Percentiles rank a stretch among this genome's conserved stretches.
Conservation (phyloP, 1,140 invertebrate genomes). For the Lordiphosa mommai region DNA sequence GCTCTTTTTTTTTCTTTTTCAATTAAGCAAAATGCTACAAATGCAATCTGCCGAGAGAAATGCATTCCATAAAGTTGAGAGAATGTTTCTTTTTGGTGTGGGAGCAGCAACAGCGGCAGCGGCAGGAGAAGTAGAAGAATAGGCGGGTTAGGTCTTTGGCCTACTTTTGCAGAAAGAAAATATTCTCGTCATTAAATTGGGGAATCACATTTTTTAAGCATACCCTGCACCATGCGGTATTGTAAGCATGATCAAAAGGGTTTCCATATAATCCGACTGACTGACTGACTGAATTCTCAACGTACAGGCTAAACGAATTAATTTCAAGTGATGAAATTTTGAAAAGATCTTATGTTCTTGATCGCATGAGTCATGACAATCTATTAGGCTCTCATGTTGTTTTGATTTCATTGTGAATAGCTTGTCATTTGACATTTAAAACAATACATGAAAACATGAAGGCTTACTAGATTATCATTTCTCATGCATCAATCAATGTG, state of each 20-base stretch:
- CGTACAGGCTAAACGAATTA: no score
- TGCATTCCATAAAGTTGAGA: slow-evolving; percentile 60
- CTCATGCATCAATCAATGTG: no score
- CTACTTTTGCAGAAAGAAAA: slow-evolving; percentile 28
- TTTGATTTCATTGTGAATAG: no score
- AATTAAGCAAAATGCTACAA: slow-evolving; percentile 75
- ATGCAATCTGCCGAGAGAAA: slow-evolving; percentile 52
- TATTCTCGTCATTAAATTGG: slow-evolving; percentile 31
- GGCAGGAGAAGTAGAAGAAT: not conserved
- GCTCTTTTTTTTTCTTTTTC: slow-evolving; percentile 43
- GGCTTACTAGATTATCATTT: no score
- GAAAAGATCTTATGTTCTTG: no score
- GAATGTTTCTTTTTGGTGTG: slow-evolving; percentile 13
- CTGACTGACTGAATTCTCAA: no score
- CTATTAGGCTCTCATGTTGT: no score
- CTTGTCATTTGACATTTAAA: no score
- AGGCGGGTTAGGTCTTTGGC: slow-evolving; percentile 32
- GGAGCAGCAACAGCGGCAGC: not conserved
- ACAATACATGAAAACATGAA: no score
- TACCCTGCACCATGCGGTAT: not conserved
- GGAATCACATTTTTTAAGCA: slow-evolving; percentile 1
- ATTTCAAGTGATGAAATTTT: no score
- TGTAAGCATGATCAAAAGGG: no score
- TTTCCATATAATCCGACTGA: not conserved
- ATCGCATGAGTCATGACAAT: no score